Conservation (phyloP, 1,140 invertebrate genomes). For the Cardiocondyla obscurior region DNA sequence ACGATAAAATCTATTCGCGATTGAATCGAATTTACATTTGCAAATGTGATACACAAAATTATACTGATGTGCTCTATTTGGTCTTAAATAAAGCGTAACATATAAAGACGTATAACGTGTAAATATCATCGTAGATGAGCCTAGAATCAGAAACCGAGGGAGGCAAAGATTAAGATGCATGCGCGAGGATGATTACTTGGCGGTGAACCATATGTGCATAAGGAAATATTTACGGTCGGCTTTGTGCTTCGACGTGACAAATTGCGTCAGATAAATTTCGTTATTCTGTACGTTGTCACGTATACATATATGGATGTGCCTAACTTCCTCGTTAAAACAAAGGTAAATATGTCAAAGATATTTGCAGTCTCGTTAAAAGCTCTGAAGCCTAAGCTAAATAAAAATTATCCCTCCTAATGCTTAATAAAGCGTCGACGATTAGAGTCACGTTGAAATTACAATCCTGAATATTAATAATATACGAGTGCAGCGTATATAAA, state of each 20-base stretch:
- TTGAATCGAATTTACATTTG: neutral
- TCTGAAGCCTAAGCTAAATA: neutral
- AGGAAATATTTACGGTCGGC: conserved; percentile 39
- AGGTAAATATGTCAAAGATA: neutral
- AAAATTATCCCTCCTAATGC: neutral
- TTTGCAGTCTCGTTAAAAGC: neutral
- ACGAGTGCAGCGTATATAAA: neutral
- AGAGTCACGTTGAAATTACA: neutral
- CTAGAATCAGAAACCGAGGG: neutral
- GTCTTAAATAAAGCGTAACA: neutral
- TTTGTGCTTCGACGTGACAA: conserved; percentile 25
- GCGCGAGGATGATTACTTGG: conserved; percentile 37
- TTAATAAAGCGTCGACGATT: too few species aligned
- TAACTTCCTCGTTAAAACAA: neutral
- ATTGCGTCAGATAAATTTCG: conserved; percentile 28
- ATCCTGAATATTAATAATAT: too few species aligned
- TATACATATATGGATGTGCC: neutral
- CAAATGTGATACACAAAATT: conserved; percentile 6
- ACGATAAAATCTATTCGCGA: neutral
- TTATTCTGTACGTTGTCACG: neutral
- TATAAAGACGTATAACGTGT: neutral
- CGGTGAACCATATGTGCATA: conserved; percentile 13
- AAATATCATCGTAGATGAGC: conserved; percentile 18
- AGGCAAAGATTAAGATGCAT: conserved; percentile 37
- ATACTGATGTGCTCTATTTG: neutral